A percentile compares a stretch with the other conserved stretches of the same genome.
Evolutionary conservation across 2,888 invertebrate genomes (phyloP).

Genomic region (Chrysolina haemoptera): DNA sequence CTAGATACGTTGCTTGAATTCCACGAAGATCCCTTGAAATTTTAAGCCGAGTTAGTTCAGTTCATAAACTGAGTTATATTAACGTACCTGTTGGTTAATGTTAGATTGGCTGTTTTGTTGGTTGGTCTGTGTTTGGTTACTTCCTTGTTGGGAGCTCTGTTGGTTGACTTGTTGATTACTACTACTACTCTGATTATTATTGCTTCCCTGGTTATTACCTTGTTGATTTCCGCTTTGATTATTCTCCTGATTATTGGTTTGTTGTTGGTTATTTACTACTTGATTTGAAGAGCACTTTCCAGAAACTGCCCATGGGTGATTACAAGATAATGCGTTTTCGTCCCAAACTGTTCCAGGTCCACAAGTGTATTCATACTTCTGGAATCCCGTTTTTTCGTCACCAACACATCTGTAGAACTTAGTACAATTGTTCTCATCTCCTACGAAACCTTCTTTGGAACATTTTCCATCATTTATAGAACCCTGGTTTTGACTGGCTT

Average conservation of each 20-base stretch:
- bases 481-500: constrained; percentile 25
- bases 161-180: constrained; percentile 29
- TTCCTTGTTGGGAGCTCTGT: constrained; percentile 21
- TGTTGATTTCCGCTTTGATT: constrained; percentile 39
- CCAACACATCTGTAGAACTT: constrained; percentile 85
- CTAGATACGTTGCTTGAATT: constrained; percentile 42
- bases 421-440: constrained; percentile 79
- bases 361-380: constrained; percentile 81
- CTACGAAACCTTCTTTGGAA: constrained; percentile 80
- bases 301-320: constrained; percentile 77
- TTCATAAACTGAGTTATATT: not conserved
- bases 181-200: constrained; percentile 42
- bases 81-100: constrained; percentile 29
- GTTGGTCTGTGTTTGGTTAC: constrained; percentile 25
- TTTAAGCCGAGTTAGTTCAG: constrained; percentile 2
- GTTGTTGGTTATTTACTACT: constrained; percentile 37
- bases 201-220: constrained; percentile 35
- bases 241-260: constrained; percentile 51
- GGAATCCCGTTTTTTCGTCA: constrained; percentile 74
- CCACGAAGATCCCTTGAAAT: constrained; percentile 39
- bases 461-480: constrained; percentile 66
- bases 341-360: constrained; percentile 87
- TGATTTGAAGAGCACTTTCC: constrained; percentile 54
- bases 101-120: constrained; percentile 38
- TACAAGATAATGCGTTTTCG: constrained; percentile 78